Percentiles rank a stretch among this genome's conserved stretches.
Evolutionary conservation across 2,113 vertebrate genomes (phyloP).

Genomic region (Perca schrenkii): DNA sequence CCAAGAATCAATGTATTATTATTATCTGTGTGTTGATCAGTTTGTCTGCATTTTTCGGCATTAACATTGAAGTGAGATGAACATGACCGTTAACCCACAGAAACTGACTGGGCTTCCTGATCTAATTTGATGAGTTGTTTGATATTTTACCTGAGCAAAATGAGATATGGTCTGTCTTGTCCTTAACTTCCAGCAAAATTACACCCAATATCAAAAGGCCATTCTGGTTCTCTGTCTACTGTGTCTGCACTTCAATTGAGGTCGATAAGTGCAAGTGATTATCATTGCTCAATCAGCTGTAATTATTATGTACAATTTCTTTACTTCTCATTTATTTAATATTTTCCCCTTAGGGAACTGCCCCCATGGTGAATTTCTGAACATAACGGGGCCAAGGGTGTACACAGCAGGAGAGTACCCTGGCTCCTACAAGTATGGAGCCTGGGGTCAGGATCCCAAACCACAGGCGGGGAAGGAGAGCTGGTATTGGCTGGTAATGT

Average conservation of each 20-base stretch:
- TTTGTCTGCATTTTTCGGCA: no score
- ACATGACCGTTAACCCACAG: neutral
- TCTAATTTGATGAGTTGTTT: neutral
- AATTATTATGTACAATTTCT: neutral
- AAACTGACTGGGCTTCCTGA: neutral
- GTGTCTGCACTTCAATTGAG: neutral
- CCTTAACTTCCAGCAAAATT: neutral
- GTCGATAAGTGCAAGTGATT: neutral
- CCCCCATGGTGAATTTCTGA: slow-evolving; percentile 67
- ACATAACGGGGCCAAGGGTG: slow-evolving; percentile 68
- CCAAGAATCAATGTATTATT: no score
- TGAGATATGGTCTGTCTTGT: no score
- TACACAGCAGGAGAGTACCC: slow-evolving; percentile 76
- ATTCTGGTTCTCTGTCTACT: neutral
- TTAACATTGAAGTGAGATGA: no score
- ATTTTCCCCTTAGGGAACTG: slow-evolving; percentile 65
- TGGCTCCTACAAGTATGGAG: slow-evolving; percentile 75
- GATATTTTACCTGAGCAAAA: neutral
- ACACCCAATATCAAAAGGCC: neutral
- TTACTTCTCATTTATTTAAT: neutral
- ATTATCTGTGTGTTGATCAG: no score
- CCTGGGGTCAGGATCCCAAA: slow-evolving; percentile 84
- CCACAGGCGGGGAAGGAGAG: slow-evolving; percentile 78
- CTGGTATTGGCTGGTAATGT: slow-evolving; percentile 80
- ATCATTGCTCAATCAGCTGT: neutral